Evolutionary conservation across 53 echinoderm and acorn worm species (phyloP).

Genomic region (Actinopyga echinites): DNA sequence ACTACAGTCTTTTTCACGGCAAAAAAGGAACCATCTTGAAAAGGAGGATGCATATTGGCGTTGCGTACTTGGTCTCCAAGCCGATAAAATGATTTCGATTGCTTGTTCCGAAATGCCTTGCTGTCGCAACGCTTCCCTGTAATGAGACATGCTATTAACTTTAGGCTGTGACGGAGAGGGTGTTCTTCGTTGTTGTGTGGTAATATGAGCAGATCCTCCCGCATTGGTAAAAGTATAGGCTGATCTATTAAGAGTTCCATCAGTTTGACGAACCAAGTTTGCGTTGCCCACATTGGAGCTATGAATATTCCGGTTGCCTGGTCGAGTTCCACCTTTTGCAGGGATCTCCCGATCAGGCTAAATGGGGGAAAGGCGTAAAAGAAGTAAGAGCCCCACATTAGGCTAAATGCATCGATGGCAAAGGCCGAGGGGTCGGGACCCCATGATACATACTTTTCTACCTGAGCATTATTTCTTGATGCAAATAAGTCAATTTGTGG

Average conservation of each 20-base stretch:
- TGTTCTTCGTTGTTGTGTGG: neutral
- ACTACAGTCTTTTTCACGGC: neutral
- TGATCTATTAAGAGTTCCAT: conserved; percentile 39
- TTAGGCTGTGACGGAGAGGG: conserved; percentile 1
- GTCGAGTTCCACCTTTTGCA: conserved; percentile 41
- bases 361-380: conserved; percentile 61
- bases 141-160: neutral
- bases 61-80: neutral
- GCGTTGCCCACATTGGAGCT: conserved; percentile 54
- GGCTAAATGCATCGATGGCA: conserved; percentile 25
- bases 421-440: conserved; percentile 38
- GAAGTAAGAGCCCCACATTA: neutral
- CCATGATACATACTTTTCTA: conserved; percentile 50
- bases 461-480: conserved; percentile 46
- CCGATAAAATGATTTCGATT: no score
- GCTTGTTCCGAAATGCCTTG: neutral
- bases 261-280: conserved; percentile 55
- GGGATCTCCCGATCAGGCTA: conserved; percentile 42
- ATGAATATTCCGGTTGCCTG: conserved; percentile 39
- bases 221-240: conserved; percentile 36
- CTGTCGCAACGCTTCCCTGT: neutral
- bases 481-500: conserved; percentile 35
- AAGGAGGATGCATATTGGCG: neutral
- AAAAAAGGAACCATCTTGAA: neutral
- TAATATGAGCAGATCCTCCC: conserved; percentile 9